Conservation (phyloP, 2,888 invertebrate genomes). For the Limnephilus marmoratus region DNA sequence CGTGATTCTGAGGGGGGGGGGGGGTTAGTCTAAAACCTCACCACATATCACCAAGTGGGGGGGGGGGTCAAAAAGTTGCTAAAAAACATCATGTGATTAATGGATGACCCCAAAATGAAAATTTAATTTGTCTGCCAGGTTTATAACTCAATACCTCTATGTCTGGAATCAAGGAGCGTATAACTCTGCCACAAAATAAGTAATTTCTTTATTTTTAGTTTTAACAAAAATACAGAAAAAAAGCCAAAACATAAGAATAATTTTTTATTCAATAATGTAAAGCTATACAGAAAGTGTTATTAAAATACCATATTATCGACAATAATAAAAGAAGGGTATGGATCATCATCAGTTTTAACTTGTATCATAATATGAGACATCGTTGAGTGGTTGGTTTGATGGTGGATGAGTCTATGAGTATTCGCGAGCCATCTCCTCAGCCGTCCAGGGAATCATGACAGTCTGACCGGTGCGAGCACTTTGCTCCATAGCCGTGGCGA, state of each 20-base stretch:
- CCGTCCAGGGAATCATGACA: constrained; percentile 76
- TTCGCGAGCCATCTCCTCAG: constrained; percentile 71
- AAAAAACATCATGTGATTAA: no score
- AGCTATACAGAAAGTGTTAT: neutral
- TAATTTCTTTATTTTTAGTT: no score
- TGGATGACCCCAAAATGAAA: no score
- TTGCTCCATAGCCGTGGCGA: constrained; percentile 78
- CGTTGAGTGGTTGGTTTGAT: neutral
- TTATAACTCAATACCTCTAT: no score
- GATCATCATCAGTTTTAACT: neutral
- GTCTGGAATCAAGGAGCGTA: no score
- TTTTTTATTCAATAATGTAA: neutral
- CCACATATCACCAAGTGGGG: no score
- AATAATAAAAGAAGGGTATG: neutral
- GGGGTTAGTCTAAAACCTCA: no score
- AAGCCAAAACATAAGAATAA: neutral
- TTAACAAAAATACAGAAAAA: no score
- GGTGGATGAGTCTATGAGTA: constrained; percentile 69
- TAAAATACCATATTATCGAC: neutral
- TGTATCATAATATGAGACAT: neutral
- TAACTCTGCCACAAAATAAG: no score
- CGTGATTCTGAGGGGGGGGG: no score
- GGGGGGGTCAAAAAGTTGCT: no score
- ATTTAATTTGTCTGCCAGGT: no score
- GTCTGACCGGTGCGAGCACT: constrained; percentile 76